A percentile compares a stretch with the other conserved stretches of the same genome.
These are phyloP conservation scores for Pomacea maculata DNA, from an alignment of 1,140 invertebrate species.

Conservation along the genomic window DNA sequence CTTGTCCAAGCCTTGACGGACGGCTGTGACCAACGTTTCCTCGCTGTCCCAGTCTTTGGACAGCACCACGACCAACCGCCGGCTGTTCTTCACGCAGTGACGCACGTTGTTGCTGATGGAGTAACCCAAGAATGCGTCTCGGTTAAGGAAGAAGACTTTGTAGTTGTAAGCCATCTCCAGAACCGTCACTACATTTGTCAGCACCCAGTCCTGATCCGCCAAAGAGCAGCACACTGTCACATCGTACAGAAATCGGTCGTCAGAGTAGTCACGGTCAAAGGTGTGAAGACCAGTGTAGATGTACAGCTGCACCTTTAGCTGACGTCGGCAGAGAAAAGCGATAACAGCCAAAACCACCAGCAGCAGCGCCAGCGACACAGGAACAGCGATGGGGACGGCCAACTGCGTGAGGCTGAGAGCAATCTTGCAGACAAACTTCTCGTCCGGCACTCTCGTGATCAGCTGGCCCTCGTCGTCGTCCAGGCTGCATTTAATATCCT, in stretches of 20 bases:
- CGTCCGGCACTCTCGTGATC: constrained; percentile 38
- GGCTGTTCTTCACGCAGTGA: constrained; percentile 36
- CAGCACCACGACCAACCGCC: constrained; percentile 40
- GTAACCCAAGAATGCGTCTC: constrained; percentile 25
- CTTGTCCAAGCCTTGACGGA: constrained; percentile 42
- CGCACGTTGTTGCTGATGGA: constrained; percentile 45
- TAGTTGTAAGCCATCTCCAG: background rate
- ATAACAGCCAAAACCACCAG: constrained; percentile 23
- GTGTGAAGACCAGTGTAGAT: constrained; percentile 49
- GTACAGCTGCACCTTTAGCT: constrained; percentile 45
- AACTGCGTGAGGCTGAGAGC: constrained; percentile 12
- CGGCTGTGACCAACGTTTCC: constrained; percentile 34
- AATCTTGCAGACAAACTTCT: constrained; percentile 39
- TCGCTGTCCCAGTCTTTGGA: constrained; percentile 30
- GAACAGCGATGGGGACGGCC: constrained; percentile 31
- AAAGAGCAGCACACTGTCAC: background rate
- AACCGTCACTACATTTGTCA: background rate
- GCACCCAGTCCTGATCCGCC: background rate
- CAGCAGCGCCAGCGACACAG: constrained; percentile 28
- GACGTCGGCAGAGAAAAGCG: constrained; percentile 35
- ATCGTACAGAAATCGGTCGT: constrained; percentile 33
- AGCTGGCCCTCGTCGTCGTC: constrained; percentile 36
- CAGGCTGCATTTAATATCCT: constrained; percentile 35
- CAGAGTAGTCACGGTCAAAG: constrained; percentile 43
- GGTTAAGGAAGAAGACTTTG: background rate